Percentiles rank a stretch among this genome's conserved stretches.
Evolutionary conservation across 1,140 invertebrate species (phyloP).

Genomic region (Lordiphosa clarofinis): DNA sequence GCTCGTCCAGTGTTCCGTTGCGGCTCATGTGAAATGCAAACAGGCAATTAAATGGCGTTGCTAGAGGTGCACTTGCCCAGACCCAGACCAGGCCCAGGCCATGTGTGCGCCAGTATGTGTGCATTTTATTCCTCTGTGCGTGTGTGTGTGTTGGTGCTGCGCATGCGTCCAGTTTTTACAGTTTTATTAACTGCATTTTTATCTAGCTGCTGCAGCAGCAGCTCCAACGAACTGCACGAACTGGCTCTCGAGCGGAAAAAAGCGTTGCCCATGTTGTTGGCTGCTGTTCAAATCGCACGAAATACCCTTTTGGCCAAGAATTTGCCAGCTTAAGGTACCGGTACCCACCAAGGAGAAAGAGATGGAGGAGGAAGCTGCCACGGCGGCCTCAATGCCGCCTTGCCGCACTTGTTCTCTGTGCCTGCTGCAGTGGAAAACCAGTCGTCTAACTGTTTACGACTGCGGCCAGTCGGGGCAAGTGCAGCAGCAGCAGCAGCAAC

Average conservation of each 20-base stretch:
- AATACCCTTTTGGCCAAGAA: constrained; percentile 78
- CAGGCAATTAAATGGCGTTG: constrained; percentile 77
- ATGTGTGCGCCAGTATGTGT: constrained; percentile 22
- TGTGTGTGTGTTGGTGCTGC: constrained; percentile 41
- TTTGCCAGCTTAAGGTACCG: constrained; percentile 55
- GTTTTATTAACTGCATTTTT: constrained; percentile 78
- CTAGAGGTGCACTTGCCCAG: constrained; percentile 65
- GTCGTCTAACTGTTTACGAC: constrained; percentile 68
- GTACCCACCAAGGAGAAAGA: constrained; percentile 19
- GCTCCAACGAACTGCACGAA: constrained; percentile 71
- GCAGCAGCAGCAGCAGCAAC: constrained; percentile 29
- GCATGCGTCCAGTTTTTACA: constrained; percentile 78
- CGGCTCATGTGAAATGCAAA: constrained; percentile 74
- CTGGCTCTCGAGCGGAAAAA: constrained; percentile 73
- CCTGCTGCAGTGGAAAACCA: constrained; percentile 46
- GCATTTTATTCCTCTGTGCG: constrained; percentile 24
- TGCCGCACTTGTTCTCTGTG: constrained; percentile 52
- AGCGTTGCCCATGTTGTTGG: constrained; percentile 20
- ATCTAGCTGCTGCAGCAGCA: constrained; percentile 55
- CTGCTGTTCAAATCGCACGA: constrained; percentile 63
- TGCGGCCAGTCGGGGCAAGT: constrained; percentile 52
- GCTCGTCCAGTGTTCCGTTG: constrained; percentile 7
- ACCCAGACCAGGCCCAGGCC: constrained; percentile 15
- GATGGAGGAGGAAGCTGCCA: constrained; percentile 50
- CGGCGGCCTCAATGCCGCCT: constrained; percentile 22